Percentiles rank a stretch among this genome's conserved stretches.
Conservation (phyloP, 2,797 vertebrate species). For the Sebastes elongatus region DNA sequence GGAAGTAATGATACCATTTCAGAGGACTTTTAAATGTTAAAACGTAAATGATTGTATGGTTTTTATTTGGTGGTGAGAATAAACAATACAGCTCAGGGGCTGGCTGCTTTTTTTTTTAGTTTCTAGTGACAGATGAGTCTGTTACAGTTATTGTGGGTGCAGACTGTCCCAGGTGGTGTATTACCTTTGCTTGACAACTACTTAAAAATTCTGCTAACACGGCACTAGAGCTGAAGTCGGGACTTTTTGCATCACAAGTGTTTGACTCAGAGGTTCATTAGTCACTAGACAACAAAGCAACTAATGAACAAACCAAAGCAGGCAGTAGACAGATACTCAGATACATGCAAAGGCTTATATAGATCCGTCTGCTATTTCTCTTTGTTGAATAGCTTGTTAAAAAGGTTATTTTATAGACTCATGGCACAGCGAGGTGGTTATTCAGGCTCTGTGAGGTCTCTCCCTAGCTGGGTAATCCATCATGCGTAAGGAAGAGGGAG, state of each 20-base stretch:
- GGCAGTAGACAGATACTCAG: not conserved
- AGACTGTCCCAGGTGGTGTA: too few species aligned
- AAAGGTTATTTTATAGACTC: constrained; percentile 12
- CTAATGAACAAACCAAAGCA: not conserved
- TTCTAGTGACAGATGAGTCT: not conserved
- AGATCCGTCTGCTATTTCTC: not conserved
- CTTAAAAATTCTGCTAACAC: constrained; percentile 19
- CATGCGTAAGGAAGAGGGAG: constrained; percentile 43
- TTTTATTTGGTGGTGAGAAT: not conserved
- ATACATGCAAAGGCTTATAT: too few species aligned
- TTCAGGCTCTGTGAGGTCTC: constrained; percentile 36
- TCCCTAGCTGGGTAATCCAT: constrained; percentile 55
- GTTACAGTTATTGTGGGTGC: not conserved
- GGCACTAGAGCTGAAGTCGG: not conserved
- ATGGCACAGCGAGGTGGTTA: not conserved
- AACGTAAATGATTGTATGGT: not conserved
- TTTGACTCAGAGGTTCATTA: not conserved
- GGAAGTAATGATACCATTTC: not conserved
- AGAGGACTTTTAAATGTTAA: not conserved
- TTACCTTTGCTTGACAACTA: not conserved
- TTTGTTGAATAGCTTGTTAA: constrained; percentile 18
- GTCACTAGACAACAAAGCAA: not conserved
- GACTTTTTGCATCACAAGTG: not conserved
- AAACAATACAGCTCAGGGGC: not conserved
- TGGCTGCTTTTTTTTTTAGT: not conserved